Base-by-base conservation (phyloP, 1,140 invertebrate genomes). In the Drosophila tani region DNA sequence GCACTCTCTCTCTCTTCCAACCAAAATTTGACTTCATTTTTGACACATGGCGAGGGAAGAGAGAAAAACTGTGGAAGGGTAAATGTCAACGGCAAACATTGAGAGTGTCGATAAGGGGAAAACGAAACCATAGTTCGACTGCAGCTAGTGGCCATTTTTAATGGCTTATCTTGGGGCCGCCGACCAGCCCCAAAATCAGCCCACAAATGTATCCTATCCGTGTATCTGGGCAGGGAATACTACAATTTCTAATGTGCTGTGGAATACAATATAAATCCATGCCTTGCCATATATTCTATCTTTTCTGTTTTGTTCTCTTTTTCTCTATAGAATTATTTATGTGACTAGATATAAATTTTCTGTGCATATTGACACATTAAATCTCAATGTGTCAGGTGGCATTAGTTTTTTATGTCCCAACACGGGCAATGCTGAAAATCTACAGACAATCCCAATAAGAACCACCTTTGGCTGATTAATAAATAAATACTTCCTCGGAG, bases 361-460 rank as follows among this genome's bases (percentile, higher is more conserved):
- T 81, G 82, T 90, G 80, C 68, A 75, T 91, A 91, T 91, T 91
- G 90, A 91, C 90, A 91, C 56, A 84, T 91, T 90, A 91, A 91
- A 91, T 91, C 90, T 80, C 82, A 91, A 91, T 90, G 90, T 91
- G 90, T 91, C 90, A 91, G 80, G 90, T 84, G 90, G 90, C 82
- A 91, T 91, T 91, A 83, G 58, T 69, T 82, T 85, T 77, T 83
- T 81, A 90, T 81, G 69, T 73, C 68, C 69, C 68, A 57, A 21
- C 68, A 62, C 58, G 47, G 50, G 53, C 58, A 78, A 78, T 63
- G 63, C 58, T 56, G 58, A 46, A 58, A 56, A 81, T 76, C 75
- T 50, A 76, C 41, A 64, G 73, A 73, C 82, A 81, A 77, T 76
- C 41, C 69, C 58, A 35, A 17, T 74, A 63, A 63, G 58, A 75